phyloP scores from a whole-genome alignment of 2,888 invertebrate genomes.

The Eristalis intricaria region DNA sequence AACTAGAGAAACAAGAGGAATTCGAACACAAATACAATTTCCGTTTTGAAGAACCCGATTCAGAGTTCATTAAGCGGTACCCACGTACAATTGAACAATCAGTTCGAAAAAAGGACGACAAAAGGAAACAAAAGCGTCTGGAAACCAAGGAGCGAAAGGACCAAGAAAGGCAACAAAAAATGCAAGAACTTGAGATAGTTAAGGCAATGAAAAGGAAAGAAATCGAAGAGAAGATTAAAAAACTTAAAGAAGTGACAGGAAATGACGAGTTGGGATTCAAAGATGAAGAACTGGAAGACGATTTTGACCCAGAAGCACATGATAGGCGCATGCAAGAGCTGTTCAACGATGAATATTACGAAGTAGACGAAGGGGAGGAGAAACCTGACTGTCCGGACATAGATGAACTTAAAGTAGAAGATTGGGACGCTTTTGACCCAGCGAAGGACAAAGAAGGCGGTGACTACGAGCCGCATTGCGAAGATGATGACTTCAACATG shows the following conservation, averaged over 20 bases:
- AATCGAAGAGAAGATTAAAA: constrained; percentile 93
- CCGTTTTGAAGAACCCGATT: constrained; percentile 97
- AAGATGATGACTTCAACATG: constrained; percentile 94
- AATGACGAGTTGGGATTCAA: constrained; percentile 84
- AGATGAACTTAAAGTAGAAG: constrained; percentile 82
- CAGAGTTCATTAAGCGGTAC: constrained; percentile 94
- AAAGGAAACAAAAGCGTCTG: constrained; percentile 89
- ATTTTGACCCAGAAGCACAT: constrained; percentile 94
- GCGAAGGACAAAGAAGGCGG: constrained; percentile 84
- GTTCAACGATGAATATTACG: constrained; percentile 94
- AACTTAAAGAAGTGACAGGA: constrained; percentile 93
- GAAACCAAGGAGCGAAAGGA: constrained; percentile 89
- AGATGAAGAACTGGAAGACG: constrained; percentile 92
- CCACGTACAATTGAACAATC: constrained; percentile 94
- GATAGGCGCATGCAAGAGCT: constrained; percentile 92
- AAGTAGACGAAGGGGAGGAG: constrained; percentile 85
- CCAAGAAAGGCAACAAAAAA: constrained; percentile 89
- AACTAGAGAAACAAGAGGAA: constrained; percentile 90
- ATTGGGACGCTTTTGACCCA: constrained; percentile 81
- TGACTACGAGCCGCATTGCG: constrained; percentile 84
- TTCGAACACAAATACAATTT: constrained; percentile 98
- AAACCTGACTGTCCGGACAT: constrained; percentile 95
- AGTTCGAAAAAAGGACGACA: constrained; percentile 90
- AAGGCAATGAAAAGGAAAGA: constrained; percentile 94
- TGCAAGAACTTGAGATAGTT: constrained; percentile 93